Evolutionary conservation across 2,888 invertebrate genomes (phyloP).

Genomic region (Aphidius colemani): DNA sequence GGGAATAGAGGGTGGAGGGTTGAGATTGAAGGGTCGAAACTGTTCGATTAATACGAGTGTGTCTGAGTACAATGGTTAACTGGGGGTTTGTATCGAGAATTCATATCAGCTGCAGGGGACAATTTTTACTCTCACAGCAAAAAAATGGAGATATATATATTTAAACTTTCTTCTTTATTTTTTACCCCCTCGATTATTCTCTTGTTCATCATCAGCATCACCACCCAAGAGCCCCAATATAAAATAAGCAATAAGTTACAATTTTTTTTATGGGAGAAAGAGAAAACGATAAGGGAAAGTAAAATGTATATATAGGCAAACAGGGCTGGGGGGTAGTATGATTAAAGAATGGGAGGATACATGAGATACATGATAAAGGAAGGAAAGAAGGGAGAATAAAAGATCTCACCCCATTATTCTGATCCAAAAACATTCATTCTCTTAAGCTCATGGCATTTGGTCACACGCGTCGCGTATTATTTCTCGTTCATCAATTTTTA

Average conservation of each 20-base stretch:
- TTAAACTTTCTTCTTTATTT: neutral
- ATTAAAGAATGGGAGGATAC: too few species aligned
- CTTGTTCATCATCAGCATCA: conserved; percentile 33
- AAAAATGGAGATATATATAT: neutral
- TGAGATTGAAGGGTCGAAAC: conserved; percentile 48
- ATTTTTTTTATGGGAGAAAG: conserved; percentile 21
- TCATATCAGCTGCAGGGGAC: too few species aligned
- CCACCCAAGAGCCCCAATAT: conserved; percentile 26
- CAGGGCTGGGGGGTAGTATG: too few species aligned
- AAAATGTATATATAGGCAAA: conserved; percentile 31
- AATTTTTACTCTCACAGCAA: too few species aligned
- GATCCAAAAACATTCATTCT: neutral
- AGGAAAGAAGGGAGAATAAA: conserved; percentile 31
- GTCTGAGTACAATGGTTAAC: conserved; percentile 47
- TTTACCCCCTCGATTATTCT: conserved; percentile 53
- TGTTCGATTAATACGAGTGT: conserved; percentile 54
- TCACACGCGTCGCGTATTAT: neutral
- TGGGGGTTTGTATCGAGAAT: neutral
- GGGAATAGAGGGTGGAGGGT: conserved; percentile 31
- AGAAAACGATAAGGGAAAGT: neutral
- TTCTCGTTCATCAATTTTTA: too few species aligned
- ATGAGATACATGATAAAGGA: too few species aligned
- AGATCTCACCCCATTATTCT: conserved; percentile 35
- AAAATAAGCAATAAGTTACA: conserved; percentile 58
- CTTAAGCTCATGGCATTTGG: conserved; percentile 26